Percentiles rank a stretch among this genome's conserved stretches.
Conservation (phyloP, 2,888 invertebrate genomes). For the Liodrosophila aerea region DNA sequence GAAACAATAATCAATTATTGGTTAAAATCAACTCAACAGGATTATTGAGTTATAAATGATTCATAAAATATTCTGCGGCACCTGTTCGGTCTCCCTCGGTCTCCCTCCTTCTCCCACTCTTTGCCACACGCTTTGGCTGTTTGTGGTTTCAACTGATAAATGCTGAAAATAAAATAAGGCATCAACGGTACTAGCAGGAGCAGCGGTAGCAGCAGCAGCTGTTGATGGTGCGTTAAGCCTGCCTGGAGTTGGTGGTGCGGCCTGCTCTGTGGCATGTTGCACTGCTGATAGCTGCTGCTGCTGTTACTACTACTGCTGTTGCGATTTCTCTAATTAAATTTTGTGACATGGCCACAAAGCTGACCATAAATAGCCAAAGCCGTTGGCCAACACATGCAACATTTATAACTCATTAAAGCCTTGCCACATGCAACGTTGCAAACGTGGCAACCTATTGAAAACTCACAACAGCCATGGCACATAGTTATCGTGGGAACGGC, state of each 20-base stretch:
- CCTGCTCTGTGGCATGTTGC: neutral
- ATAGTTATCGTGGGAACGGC: no score
- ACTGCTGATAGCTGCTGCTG: conserved; percentile 26
- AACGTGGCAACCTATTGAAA: conserved; percentile 7
- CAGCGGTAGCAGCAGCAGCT: conserved; percentile 15
- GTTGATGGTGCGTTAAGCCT: conserved; percentile 3
- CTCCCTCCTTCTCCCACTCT: no score
- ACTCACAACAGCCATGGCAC: neutral
- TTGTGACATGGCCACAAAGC: conserved; percentile 62
- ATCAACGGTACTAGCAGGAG: conserved; percentile 25
- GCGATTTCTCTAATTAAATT: conserved; percentile 60
- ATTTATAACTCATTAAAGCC: conserved; percentile 52
- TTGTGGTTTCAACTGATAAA: conserved; percentile 69
- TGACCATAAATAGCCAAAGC: conserved; percentile 68
- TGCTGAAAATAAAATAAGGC: conserved; percentile 63
- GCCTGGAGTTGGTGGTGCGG: neutral
- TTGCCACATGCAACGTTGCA: conserved; percentile 34
- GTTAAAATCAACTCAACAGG: conserved; percentile 74
- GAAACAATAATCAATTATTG: conserved; percentile 74
- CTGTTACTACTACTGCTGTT: neutral
- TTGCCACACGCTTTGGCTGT: conserved; percentile 30
- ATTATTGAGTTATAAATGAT: conserved; percentile 75
- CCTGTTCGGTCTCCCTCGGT: conserved; percentile 45
- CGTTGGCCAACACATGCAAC: conserved; percentile 37
- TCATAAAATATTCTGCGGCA: conserved; percentile 71